Base-by-base conservation (phyloP, 2,888 invertebrate genomes). In the Idaea dimidiata region DNA sequence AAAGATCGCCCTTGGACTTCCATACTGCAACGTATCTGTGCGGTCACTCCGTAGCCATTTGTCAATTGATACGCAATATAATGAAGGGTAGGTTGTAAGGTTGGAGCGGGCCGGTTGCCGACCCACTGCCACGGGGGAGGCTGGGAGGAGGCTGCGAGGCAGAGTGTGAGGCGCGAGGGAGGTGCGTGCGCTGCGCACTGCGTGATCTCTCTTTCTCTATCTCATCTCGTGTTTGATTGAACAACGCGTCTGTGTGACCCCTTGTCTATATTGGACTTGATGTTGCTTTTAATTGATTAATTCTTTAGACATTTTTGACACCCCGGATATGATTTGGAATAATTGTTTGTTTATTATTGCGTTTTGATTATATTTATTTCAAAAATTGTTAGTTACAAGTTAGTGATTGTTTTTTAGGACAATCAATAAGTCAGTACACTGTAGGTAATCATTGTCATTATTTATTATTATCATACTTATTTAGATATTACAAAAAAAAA, bases 51-150 rank as follows among this genome's bases (percentile, higher is more conserved):
- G 79, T 82, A 76, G 80, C 83, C 85, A 89, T 90, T 89, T 89
- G 88, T 87, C 91, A 90, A 91, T 91, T 91, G 91, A 91, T 91
- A 91, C 89, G 82, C 88, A 84, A 90, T 91, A 90, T 89, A 91
- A 91, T 89, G 89, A 88, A 88, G 88, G 88, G 89, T 88, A 89
- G 88, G 84, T 82, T 79, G 89, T 87, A 84, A 89, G 87, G 87
- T 84, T 81, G 86, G 82, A 82, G 81, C 86, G 88, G 86, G 88
- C 88, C 43, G 88, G 86, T 86, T 86, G 88, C 81, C 86, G 82
- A 83, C 81, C 43, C 43, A 43, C 43, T 43, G 14, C 43, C 43
- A 43, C 10, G 7, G 8, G 79, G 82, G 69, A 76, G 77, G 73
- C 69, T 66, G 74, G 80, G 82, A 6, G 61, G 54, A 43, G 60